These are phyloP conservation scores for Myotis findleyi DNA, from an alignment of 2,797 vertebrate genomes.

Conservation along the genomic window DNA sequence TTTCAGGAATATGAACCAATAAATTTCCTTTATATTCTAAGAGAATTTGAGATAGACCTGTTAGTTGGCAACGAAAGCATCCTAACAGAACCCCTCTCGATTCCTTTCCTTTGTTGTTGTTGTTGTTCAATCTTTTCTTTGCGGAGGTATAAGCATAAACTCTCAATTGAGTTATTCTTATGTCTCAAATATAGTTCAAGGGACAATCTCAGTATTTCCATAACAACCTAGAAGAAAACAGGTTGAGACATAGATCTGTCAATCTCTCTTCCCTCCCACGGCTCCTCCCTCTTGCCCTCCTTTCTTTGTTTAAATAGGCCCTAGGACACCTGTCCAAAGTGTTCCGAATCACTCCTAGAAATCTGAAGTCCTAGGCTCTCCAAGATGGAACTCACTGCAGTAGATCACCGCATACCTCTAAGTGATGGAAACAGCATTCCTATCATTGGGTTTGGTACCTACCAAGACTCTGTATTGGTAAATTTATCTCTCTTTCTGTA, in stretches of 20 bases:
- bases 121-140: not conserved
- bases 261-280: conserved; percentile 12
- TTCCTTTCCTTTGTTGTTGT: not conserved
- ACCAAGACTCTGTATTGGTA: conserved; percentile 89
- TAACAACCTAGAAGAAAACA: not conserved
- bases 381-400: conserved; percentile 88
- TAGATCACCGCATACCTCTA: conserved; percentile 89
- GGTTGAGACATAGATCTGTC: conserved; percentile 49
- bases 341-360: not conserved
- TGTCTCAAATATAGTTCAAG: conserved; percentile 26
- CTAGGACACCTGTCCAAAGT: not conserved
- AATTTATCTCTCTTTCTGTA: conserved; percentile 69
- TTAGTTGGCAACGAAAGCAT: not conserved
- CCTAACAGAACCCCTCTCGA: not conserved
- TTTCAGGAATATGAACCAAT: not conserved
- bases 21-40: not conserved
- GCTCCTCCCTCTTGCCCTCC: conserved; percentile 44
- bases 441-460: conserved; percentile 94
- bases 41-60: not conserved
- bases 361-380: not conserved
- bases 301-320: not conserved
- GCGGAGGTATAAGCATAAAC: not conserved
- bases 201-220: not conserved
- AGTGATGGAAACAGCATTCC: conserved; percentile 94
- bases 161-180: not conserved